Conservation (phyloP, 2,113 vertebrate species). For the Coptodon bakossiorum region DNA sequence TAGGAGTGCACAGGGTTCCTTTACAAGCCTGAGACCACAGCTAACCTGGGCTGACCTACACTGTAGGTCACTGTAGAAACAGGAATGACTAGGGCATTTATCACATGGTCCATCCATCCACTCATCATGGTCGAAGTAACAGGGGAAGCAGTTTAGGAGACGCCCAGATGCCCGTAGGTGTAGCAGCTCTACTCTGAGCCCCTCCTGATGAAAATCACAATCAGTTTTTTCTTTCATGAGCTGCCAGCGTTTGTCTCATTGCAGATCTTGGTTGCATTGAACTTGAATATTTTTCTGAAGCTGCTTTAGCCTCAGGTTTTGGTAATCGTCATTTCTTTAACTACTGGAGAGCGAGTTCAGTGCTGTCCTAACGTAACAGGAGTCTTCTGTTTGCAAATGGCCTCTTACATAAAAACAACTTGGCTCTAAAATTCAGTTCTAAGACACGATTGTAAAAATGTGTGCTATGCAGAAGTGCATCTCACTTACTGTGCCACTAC, state of each 20-base stretch:
- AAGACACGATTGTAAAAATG: not conserved
- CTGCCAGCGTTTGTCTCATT: not conserved
- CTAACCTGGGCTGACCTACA: accelerated
- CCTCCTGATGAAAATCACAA: not conserved
- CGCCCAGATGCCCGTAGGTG: accelerated
- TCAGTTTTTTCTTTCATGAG: not conserved
- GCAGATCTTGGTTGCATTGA: not conserved
- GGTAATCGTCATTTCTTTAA: not conserved
- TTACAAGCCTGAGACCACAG: not conserved
- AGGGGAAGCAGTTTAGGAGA: not conserved
- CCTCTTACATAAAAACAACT: not conserved
- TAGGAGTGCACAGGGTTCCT: not conserved
- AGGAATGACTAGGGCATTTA: not conserved
- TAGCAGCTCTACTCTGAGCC: not conserved
- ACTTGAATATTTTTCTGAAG: not conserved
- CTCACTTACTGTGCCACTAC: not conserved
- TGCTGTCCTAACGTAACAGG: not conserved
- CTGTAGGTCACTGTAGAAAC: not conserved
- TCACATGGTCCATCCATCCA: not conserved
- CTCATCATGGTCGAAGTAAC: not conserved
- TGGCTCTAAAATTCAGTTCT: not conserved
- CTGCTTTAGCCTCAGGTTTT: not conserved
- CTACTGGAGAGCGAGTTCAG: not conserved
- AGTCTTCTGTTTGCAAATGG: not conserved
- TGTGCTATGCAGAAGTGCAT: not conserved